Base-by-base conservation (phyloP, 2,888 invertebrate genomes). In the Dynastes tityus region DNA sequence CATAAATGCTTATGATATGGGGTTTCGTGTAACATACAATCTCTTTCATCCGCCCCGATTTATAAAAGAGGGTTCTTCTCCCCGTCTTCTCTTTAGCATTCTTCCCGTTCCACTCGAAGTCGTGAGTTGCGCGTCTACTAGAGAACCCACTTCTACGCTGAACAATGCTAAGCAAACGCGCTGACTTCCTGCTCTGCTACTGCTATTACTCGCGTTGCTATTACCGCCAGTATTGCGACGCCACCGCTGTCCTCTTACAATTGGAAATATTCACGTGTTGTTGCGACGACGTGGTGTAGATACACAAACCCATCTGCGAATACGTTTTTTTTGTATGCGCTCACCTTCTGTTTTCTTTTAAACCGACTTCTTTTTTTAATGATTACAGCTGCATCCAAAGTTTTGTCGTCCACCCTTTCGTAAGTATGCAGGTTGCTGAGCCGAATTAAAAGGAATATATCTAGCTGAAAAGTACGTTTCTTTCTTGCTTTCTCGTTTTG, bases 31-130 rank as follows among this genome's bases (percentile, higher is more conserved):
- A 55, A 67, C 68, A 27, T 58, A 32, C 37, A 53, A 67, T 64
- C 67, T 55, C 76, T 77, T 77, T 68, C 68, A 77, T 77, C 58
- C 55, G 37, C 40, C 51, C 29, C 49, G 37, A 53, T 58, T 68
- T 77, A 58, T 67, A 67, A 77, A 77, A 68, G 64, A 58, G 68
- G 58, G 65, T 77, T 37, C 75, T 45, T 67, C 27, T 16, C 76
- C 45, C 67, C 55, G 58, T 37, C 76, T 55, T 68, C 45, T 67
- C 67, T 67, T 67, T 49, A 27, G n/a, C 49, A 51, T 68, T 51
- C 68, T 51, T 68, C 68, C 51, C 32, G 13, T 68, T 68, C 68
- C 53, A 68, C 51, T 68, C 68, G 68, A 68, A 8, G 13, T 49
- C 49, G 51, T 29, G 68, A 68, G 68, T 51, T 22, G 68, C 68